Evolutionary conservation across 1,140 invertebrate genomes (phyloP).

Genomic region (Drosophila pectinifera): DNA sequence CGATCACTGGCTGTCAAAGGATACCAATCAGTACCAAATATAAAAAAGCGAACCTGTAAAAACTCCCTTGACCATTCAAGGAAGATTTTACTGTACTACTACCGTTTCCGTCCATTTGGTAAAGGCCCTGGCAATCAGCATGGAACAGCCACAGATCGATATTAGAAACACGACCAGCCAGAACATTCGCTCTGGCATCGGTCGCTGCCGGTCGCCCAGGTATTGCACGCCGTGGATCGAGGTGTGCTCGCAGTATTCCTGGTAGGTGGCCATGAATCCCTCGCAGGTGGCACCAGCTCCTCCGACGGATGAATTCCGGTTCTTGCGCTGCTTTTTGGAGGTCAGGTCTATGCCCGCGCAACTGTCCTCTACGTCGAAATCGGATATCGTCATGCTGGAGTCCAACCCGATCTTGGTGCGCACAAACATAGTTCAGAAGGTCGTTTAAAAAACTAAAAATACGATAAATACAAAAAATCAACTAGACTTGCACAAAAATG

Average conservation of each 20-base stretch:
- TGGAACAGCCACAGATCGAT: constrained; percentile 85
- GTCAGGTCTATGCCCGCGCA: constrained; percentile 26
- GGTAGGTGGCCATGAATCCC: constrained; percentile 53
- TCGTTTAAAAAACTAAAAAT: background rate
- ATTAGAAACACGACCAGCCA: no score
- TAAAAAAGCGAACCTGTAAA: no score
- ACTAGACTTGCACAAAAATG: background rate
- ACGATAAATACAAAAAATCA: background rate
- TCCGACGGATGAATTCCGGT: background rate
- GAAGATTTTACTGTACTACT: no score
- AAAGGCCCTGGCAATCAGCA: constrained; percentile 86
- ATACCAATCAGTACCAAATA: no score
- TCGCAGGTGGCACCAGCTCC: constrained; percentile 22
- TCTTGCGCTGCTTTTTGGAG: no score
- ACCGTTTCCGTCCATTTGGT: no score
- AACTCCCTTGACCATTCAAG: no score
- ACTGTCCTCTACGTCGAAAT: constrained; percentile 50
- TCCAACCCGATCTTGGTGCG: constrained; percentile 45
- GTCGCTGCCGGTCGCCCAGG: no score
- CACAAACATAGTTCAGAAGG: constrained; percentile 42
- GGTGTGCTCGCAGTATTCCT: no score
- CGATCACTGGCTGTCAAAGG: no score
- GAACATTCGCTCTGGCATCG: no score
- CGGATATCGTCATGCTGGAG: constrained; percentile 1
- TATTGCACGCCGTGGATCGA: no score